A percentile compares a stretch with the other conserved stretches of the same genome.
Evolutionary conservation across 1,140 invertebrate genomes (phyloP).

Genomic region (Hyles euphorbiae): DNA sequence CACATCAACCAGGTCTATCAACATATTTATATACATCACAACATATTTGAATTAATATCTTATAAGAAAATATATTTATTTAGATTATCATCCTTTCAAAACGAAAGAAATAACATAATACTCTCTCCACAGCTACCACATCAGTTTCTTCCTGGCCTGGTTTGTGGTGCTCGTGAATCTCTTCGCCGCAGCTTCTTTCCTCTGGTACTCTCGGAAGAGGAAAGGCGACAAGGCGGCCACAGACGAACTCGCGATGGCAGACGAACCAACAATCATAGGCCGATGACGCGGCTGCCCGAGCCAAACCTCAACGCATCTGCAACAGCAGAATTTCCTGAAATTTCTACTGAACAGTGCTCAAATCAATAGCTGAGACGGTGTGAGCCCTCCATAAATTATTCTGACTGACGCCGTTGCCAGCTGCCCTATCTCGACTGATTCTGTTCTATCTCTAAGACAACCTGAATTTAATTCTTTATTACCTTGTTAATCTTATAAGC

Average conservation of each 20-base stretch:
- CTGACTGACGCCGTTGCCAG: slow-evolving; percentile 19
- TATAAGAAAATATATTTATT: too few species aligned
- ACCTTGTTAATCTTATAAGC: slow-evolving; percentile 50
- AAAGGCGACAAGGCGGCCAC: slow-evolving; percentile 88
- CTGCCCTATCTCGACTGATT: slow-evolving; percentile 26
- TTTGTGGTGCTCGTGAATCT: slow-evolving; percentile 85
- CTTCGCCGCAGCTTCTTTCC: slow-evolving; percentile 82
- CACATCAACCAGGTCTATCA: too few species aligned
- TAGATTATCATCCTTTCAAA: too few species aligned
- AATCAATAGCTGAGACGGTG: slow-evolving; percentile 59
- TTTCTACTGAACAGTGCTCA: slow-evolving; percentile 70
- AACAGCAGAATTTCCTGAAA: slow-evolving; percentile 41
- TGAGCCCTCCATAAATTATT: slow-evolving; percentile 57
- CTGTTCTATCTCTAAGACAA: slow-evolving; percentile 24
- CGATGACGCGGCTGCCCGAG: slow-evolving; percentile 75
- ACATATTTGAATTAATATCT: too few species aligned
- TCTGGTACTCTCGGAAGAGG: slow-evolving; percentile 88
- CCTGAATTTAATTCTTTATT: slow-evolving; percentile 27
- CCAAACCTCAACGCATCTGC: slow-evolving; percentile 23
- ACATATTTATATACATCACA: too few species aligned
- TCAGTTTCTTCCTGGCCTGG: slow-evolving; percentile 88
- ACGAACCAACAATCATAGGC: slow-evolving; percentile 89
- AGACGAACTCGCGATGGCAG: slow-evolving; percentile 87
- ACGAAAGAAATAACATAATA: not conserved
- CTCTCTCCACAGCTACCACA: slow-evolving; percentile 76